A percentile compares a stretch with the other conserved stretches of the same genome.
These are phyloP conservation scores for Microcebus ravelobensis DNA, from an alignment of 2,113 vertebrate genomes.

Conservation along the genomic window DNA sequence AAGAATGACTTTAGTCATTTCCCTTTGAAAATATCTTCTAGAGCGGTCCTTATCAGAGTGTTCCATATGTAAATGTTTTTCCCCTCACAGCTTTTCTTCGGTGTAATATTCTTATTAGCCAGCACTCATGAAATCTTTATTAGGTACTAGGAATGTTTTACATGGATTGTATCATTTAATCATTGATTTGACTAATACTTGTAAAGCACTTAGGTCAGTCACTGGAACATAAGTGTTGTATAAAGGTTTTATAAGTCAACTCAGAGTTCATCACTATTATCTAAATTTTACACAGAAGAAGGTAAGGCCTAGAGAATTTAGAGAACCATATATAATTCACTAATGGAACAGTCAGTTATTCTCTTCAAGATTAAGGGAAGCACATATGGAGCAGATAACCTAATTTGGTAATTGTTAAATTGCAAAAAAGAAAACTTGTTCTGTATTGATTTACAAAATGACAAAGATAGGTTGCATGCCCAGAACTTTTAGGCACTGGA, in stretches of 20 bases:
- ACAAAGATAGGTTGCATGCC: not conserved
- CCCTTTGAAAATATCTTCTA: slow-evolving; percentile 3
- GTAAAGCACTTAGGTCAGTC: slow-evolving; percentile 19
- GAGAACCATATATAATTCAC: not conserved
- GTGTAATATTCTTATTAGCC: not conserved
- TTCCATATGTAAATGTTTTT: not conserved
- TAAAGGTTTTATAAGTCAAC: slow-evolving; percentile 29
- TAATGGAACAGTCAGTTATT: not conserved
- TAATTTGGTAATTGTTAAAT: slow-evolving; percentile 44
- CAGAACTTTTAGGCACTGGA: not conserved
- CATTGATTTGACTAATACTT: slow-evolving; percentile 6
- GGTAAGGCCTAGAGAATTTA: slow-evolving; percentile 14
- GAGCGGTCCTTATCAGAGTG: not conserved
- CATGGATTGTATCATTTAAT: slow-evolving; percentile 16
- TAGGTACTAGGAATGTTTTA: not conserved
- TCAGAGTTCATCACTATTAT: slow-evolving; percentile 12
- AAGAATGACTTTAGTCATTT: slow-evolving; percentile 8
- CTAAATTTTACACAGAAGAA: slow-evolving; percentile 50
- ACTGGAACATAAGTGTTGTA: not conserved
- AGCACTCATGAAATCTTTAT: slow-evolving; percentile 30
- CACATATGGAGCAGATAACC: not conserved
- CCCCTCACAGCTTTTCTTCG: not conserved
- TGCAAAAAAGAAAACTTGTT: slow-evolving; percentile 13
- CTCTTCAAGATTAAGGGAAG: not conserved
- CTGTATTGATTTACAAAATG: not conserved